A percentile compares a stretch with the other conserved stretches of the same genome.
These are phyloP conservation scores for Lucifuga dentata DNA, from an alignment of 2,113 vertebrate species.

Conservation along the genomic window DNA sequence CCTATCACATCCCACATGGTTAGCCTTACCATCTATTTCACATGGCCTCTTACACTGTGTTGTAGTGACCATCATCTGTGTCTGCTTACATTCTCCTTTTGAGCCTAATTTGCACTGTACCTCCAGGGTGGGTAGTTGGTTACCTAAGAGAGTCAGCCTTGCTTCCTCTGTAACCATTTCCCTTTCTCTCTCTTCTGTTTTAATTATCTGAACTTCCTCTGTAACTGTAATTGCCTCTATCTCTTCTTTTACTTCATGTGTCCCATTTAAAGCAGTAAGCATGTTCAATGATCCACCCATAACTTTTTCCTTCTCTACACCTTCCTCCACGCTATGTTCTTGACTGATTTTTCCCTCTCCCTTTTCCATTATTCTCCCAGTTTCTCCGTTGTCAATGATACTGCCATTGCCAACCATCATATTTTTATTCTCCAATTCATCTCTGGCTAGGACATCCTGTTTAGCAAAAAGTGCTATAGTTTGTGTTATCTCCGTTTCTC, in stretches of 20 bases:
- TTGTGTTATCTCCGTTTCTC: background rate
- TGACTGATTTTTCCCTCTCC: conserved; percentile 4
- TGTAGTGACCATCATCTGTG: background rate
- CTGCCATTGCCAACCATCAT: background rate
- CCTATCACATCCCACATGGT: background rate
- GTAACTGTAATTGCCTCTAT: conserved; percentile 32
- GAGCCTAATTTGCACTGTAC: conserved; percentile 8
- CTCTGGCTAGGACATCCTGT: background rate
- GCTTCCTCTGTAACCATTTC: conserved; percentile 30
- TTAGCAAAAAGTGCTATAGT: background rate
- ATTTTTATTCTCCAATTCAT: background rate
- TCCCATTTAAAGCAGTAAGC: conserved; percentile 4
- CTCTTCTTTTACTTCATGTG: conserved; percentile 39
- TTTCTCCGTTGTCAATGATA: background rate
- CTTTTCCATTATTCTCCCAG: too few relatives aligned
- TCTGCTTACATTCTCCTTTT: background rate
- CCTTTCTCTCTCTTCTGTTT: conserved; percentile 45
- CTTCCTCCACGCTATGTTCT: conserved; percentile 10
- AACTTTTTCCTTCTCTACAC: conserved; percentile 5
- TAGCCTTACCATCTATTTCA: conserved; percentile 12
- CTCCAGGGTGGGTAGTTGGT: conserved; percentile 1
- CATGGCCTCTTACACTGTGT: background rate
- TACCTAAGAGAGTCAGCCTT: background rate
- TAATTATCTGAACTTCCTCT: conserved; percentile 28
- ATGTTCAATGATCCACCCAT: conserved; percentile 1